Conservation (phyloP, 2,888 invertebrate genomes). For the Adela reaumurella region DNA sequence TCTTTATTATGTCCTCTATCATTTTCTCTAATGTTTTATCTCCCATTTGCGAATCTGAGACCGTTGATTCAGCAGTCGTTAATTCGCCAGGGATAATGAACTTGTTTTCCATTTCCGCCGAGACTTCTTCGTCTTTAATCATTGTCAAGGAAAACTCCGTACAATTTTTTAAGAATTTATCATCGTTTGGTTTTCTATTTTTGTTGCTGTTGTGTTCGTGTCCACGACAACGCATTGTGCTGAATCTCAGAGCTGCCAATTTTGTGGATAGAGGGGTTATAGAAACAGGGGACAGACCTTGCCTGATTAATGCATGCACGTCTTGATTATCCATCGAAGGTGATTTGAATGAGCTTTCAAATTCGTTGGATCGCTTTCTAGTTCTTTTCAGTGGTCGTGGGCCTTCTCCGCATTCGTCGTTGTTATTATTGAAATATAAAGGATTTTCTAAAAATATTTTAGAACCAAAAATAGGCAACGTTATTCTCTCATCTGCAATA, state of each 20-base stretch:
- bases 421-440: slow-evolving; percentile 45
- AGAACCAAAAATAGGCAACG: slow-evolving; percentile 48
- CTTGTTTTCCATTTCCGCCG: slow-evolving; percentile 50
- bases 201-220: slow-evolving; percentile 16
- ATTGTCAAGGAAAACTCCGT: slow-evolving; percentile 52
- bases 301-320: slow-evolving; percentile 34
- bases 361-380: slow-evolving; percentile 44
- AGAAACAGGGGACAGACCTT: slow-evolving; percentile 46
- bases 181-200: slow-evolving; percentile 31
- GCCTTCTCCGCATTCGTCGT: slow-evolving; percentile 27
- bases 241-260: slow-evolving; percentile 57
- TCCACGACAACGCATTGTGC: slow-evolving; percentile 30
- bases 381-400: slow-evolving; percentile 40
- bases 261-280: slow-evolving; percentile 60
- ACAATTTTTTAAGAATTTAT: slow-evolving; percentile 31
- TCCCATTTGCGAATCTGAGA: slow-evolving; percentile 52
- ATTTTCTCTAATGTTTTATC: slow-evolving; percentile 55
- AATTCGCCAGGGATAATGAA: slow-evolving; percentile 39
- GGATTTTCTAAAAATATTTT: slow-evolving; percentile 47
- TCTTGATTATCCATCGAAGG: slow-evolving; percentile 44
- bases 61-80: slow-evolving; percentile 34
- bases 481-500: slow-evolving; percentile 34
- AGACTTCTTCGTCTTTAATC: slow-evolving; percentile 42
- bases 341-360: slow-evolving; percentile 44
- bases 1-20: slow-evolving; percentile 61